These are phyloP conservation scores for Lathamus discolor DNA, from an alignment of 2,113 vertebrate species.

Conservation along the genomic window DNA sequence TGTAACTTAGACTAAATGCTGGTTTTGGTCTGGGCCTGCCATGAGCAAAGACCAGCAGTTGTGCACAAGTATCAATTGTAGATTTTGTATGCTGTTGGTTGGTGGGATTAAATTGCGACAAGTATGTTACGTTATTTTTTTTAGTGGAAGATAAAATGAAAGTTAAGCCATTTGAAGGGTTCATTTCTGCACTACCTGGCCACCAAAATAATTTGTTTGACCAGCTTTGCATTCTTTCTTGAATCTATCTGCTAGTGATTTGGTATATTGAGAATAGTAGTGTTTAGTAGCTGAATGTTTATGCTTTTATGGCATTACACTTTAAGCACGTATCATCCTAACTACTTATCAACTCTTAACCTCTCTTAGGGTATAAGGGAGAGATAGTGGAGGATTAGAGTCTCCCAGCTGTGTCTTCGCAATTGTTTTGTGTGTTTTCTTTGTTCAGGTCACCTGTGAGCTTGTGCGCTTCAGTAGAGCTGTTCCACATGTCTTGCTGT, in stretches of 20 bases:
- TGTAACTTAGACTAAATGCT: slow-evolving; percentile 5
- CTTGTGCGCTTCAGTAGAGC: neutral
- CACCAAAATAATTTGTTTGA: neutral
- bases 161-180: neutral
- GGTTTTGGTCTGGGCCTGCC: neutral
- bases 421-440: neutral
- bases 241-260: neutral
- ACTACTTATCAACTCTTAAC: neutral
- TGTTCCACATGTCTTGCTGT: neutral
- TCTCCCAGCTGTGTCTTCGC: neutral
- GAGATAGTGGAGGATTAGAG: neutral
- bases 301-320: neutral
- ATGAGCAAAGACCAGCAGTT: neutral
- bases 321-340: neutral
- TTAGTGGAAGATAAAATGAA: neutral
- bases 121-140: neutral
- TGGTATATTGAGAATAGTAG: neutral
- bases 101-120: neutral
- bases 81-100: neutral
- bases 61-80: neutral
- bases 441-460: neutral
- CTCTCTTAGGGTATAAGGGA: neutral
- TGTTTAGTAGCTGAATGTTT: neutral
- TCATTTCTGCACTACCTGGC: neutral
- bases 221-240: neutral